These are phyloP conservation scores for Nymphalis urticae DNA, from an alignment of 2,888 invertebrate species.

Conservation along the genomic window DNA sequence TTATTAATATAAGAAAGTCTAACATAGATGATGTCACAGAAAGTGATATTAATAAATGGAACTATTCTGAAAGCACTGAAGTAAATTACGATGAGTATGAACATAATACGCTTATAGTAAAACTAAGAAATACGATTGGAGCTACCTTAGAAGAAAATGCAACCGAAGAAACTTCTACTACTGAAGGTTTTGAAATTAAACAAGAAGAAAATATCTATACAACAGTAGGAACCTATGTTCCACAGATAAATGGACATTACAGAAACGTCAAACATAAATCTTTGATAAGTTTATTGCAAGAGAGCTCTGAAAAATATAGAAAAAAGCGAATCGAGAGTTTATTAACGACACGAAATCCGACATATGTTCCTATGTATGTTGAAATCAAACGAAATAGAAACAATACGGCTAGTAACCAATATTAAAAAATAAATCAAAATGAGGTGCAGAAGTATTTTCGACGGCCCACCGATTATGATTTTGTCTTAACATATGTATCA, in stretches of 20 bases:
- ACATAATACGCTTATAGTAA: conserved; percentile 51
- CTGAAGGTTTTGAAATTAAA: conserved; percentile 22
- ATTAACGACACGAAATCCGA: conserved; percentile 52
- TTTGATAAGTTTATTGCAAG: conserved; percentile 50
- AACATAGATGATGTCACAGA: conserved; percentile 39
- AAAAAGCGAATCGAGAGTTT: conserved; percentile 61
- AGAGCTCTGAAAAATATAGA: conserved; percentile 56
- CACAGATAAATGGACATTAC: conserved; percentile 73
- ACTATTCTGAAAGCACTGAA: conserved; percentile 30
- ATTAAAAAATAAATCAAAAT: conserved; percentile 34
- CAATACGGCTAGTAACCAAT: conserved; percentile 24
- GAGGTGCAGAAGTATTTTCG: conserved; percentile 13
- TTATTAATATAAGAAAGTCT: conserved; percentile 46
- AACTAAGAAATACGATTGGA: conserved; percentile 56
- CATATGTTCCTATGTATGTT: conserved; percentile 62
- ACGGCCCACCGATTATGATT: conserved; percentile 23
- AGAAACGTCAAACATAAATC: conserved; percentile 59
- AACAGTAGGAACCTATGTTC: conserved; percentile 58
- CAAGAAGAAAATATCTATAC: conserved; percentile 29
- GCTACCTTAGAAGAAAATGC: conserved; percentile 42
- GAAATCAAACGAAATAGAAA: conserved; percentile 68
- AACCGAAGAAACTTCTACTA: conserved; percentile 22
- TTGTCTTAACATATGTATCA: background rate
- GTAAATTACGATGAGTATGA: conserved; percentile 39
- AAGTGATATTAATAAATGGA: conserved; percentile 40